phyloP scores from a whole-genome alignment of 2,797 vertebrate genomes.

The Mus spretus region DNA sequence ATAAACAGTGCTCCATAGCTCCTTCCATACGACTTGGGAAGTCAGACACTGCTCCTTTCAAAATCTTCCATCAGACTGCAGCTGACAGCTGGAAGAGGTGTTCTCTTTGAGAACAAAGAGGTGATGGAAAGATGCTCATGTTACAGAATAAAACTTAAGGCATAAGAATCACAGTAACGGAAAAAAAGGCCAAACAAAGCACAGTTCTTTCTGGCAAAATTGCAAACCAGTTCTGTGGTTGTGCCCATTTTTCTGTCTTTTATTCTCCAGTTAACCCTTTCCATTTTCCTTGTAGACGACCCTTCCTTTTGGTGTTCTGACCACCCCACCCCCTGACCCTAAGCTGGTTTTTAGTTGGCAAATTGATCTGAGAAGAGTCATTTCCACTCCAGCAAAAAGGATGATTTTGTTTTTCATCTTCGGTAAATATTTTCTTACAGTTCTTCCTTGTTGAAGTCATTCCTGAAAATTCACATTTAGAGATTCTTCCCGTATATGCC shows the following conservation, averaged over 20 bases:
- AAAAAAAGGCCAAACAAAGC: background rate
- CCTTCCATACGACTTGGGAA: slow-evolving; percentile 11
- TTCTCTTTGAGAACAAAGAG: background rate
- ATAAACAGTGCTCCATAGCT: slow-evolving; percentile 9
- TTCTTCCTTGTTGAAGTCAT: background rate
- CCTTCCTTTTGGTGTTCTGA: background rate
- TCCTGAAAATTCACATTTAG: slow-evolving; percentile 22
- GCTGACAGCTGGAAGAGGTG: background rate
- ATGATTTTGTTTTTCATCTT: background rate
- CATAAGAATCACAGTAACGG: background rate
- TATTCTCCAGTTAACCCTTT: background rate
- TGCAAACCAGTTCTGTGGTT: background rate
- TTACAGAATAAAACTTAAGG: background rate
- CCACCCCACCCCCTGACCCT: background rate
- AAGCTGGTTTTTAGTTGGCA: background rate
- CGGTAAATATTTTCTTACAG: slow-evolving; percentile 14
- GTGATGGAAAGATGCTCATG: background rate
- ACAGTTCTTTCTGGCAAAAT: slow-evolving; percentile 6
- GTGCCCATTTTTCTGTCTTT: background rate
- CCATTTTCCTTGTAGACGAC: background rate
- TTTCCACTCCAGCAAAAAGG: slow-evolving; percentile 30
- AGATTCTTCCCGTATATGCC: background rate
- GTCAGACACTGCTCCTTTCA: background rate
- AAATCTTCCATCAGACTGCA: background rate
- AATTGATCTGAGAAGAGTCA: background rate